Conservation (phyloP, 2,888 invertebrate species). For the Crocallis elinguaria region DNA sequence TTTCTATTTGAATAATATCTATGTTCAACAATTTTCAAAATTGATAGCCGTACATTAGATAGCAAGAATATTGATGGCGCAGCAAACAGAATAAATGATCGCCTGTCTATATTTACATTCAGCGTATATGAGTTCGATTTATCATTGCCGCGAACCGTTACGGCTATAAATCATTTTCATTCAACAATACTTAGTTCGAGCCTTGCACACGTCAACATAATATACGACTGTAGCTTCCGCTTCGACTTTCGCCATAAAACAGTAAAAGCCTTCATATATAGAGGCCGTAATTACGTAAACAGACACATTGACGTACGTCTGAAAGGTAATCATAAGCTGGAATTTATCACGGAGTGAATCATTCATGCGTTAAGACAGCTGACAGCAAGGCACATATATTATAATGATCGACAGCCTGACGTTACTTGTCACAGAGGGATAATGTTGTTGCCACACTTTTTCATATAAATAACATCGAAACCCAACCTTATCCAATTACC, state of each 20-base stretch:
- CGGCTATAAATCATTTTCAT: slow-evolving; percentile 72
- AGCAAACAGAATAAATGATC: slow-evolving; percentile 62
- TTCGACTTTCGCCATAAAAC: slow-evolving; percentile 63
- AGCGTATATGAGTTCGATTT: slow-evolving; percentile 68
- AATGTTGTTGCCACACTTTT: slow-evolving; percentile 78
- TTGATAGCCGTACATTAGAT: slow-evolving; percentile 42
- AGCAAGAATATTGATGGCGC: slow-evolving; percentile 58
- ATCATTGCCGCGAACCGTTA: slow-evolving; percentile 67
- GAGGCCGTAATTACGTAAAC: slow-evolving; percentile 79
- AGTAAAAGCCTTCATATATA: slow-evolving; percentile 71
- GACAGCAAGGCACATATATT: slow-evolving; percentile 83
- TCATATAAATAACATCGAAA: slow-evolving; percentile 35
- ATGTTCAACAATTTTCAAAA: slow-evolving; percentile 38
- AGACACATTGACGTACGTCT: slow-evolving; percentile 81
- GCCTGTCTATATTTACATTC: slow-evolving; percentile 67
- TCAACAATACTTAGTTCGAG: slow-evolving; percentile 59
- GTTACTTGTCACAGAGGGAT: slow-evolving; percentile 82
- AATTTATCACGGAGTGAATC: slow-evolving; percentile 84
- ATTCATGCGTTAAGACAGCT: slow-evolving; percentile 83
- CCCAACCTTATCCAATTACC: slow-evolving; percentile 31
- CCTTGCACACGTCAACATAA: slow-evolving; percentile 64
- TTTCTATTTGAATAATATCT: slow-evolving; percentile 36
- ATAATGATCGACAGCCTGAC: slow-evolving; percentile 84
- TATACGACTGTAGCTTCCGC: slow-evolving; percentile 66
- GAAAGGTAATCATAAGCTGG: slow-evolving; percentile 85